These are phyloP conservation scores for Chydorus sphaericus DNA, from an alignment of 2,888 invertebrate species.

Conservation along the genomic window DNA sequence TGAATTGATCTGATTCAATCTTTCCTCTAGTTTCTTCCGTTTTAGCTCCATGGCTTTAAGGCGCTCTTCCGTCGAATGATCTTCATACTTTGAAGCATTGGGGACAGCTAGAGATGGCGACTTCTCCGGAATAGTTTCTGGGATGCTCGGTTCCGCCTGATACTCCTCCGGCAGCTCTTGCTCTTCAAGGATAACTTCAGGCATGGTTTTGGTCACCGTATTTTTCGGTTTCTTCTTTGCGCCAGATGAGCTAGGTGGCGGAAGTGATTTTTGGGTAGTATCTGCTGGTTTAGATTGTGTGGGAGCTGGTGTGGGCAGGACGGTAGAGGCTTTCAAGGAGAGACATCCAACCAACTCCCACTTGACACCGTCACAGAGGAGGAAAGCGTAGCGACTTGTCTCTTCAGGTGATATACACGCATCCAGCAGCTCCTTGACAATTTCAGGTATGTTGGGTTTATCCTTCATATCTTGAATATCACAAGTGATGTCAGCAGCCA, in stretches of 20 bases:
- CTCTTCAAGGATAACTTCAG: background rate
- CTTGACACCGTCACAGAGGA: conserved; percentile 1
- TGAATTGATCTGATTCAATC: background rate
- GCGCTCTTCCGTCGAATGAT: background rate
- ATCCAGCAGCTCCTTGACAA: background rate
- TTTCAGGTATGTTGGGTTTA: background rate
- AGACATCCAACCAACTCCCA: conserved; percentile 1
- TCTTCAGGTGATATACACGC: background rate
- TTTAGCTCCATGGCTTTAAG: background rate
- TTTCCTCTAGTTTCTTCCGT: background rate
- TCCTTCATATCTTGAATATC: background rate
- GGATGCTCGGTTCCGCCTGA: background rate
- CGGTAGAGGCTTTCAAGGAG: background rate
- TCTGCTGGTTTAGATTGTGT: background rate
- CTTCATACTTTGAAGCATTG: too few relatives aligned
- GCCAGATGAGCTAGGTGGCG: too few relatives aligned
- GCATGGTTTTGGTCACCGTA: background rate
- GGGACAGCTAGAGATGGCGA: background rate
- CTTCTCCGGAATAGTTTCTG: background rate
- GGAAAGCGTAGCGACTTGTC: background rate
- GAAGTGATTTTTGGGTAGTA: background rate
- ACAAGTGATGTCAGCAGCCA: background rate
- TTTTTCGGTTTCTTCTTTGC: background rate
- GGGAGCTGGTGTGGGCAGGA: background rate
- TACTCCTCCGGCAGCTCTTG: background rate